A percentile compares a stretch with the other conserved stretches of the same genome.
Evolutionary conservation across 2,797 vertebrate genomes (phyloP).

Genomic region (Babyrousa celebensis): DNA sequence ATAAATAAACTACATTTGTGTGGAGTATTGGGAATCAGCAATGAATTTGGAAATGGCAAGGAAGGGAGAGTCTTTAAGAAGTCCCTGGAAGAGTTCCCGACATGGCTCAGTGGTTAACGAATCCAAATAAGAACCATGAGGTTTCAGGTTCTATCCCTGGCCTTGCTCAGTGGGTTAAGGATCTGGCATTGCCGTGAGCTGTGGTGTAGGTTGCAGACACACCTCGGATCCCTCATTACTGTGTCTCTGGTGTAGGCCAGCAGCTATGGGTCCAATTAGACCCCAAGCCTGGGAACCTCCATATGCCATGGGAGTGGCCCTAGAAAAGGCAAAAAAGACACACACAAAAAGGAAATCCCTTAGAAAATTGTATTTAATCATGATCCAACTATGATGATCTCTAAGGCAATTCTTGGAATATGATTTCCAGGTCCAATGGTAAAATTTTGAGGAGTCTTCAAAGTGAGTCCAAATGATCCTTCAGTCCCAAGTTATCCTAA

Average conservation of each 20-base stretch:
- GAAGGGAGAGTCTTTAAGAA: not conserved
- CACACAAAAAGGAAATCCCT: not conserved
- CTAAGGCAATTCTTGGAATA: not conserved
- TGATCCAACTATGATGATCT: not conserved
- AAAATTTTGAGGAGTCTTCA: not conserved
- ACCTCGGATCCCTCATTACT: no score
- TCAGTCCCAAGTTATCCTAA: not conserved
- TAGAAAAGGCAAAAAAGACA: no score
- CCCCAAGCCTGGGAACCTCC: no score
- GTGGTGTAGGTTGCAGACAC: no score
- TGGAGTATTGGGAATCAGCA: not conserved
- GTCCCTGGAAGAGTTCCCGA: not conserved
- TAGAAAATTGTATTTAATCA: not conserved
- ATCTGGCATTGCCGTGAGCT: no score
- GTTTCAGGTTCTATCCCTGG: no score
- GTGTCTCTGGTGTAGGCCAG: no score
- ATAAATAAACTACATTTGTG: not conserved
- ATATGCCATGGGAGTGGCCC: no score
- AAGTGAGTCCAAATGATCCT: not conserved
- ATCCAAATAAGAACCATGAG: no score
- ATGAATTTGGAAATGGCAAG: not conserved
- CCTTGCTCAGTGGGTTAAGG: no score
- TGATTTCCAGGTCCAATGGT: not conserved
- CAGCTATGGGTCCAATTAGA: no score
- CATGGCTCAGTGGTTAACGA: no score